Evolutionary conservation across 2,888 invertebrate genomes (phyloP).

Genomic region (Salpingus planirostris): DNA sequence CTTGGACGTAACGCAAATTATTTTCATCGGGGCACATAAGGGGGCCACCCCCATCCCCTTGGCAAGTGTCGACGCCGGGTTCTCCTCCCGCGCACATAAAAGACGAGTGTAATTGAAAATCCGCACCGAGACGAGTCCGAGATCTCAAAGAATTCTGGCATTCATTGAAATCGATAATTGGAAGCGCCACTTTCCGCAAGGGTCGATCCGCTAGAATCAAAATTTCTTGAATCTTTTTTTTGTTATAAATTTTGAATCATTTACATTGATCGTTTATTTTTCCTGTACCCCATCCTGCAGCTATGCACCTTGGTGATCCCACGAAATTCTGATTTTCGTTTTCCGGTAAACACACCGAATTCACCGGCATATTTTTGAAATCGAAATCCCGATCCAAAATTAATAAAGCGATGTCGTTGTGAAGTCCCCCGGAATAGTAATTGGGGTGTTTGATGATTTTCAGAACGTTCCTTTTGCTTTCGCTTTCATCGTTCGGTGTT

Average conservation of each 20-base stretch:
- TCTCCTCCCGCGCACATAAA: conserved; percentile 76
- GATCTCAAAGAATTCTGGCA: conserved; percentile 55
- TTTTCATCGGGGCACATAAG: conserved; percentile 34
- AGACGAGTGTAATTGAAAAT: conserved; percentile 57
- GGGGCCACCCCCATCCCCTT: conserved; percentile 27
- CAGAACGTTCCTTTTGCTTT: conserved; percentile 50
- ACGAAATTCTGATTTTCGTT: conserved; percentile 34
- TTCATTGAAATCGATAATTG: conserved; percentile 50
- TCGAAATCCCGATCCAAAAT: conserved; percentile 47
- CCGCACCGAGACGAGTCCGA: conserved; percentile 54
- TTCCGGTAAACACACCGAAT: conserved; percentile 50
- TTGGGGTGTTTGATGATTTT: conserved; percentile 45
- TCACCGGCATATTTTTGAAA: conserved; percentile 41
- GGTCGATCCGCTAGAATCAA: too few relatives aligned
- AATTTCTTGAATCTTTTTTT: neutral
- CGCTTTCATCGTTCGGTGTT: too few relatives aligned
- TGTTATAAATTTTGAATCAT: too few relatives aligned
- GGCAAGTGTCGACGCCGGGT: conserved; percentile 63
- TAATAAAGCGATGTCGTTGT: conserved; percentile 56
- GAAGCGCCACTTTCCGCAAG: conserved; percentile 61
- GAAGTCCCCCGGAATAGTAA: conserved; percentile 47
- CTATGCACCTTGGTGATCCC: conserved; percentile 50
- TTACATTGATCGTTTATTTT: too few relatives aligned
- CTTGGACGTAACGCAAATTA: conserved; percentile 55
- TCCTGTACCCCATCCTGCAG: conserved; percentile 78